These are phyloP conservation scores for Mustela erminea DNA, from an alignment of 2,797 vertebrate species.

Conservation along the genomic window DNA sequence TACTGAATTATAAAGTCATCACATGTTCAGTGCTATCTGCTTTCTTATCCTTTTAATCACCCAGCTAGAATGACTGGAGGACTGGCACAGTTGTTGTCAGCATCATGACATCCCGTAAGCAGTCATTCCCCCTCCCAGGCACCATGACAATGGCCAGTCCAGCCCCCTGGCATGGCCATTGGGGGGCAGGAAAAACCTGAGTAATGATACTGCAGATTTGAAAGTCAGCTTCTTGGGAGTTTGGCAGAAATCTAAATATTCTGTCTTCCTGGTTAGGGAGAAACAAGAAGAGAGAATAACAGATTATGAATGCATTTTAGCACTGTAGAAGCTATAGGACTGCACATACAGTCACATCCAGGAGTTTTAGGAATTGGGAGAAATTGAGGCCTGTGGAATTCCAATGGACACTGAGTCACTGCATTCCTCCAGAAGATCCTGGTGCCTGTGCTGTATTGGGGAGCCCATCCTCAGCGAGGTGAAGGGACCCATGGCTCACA, in stretches of 20 bases:
- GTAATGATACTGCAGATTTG: neutral
- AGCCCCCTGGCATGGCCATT: neutral
- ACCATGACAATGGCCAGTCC: neutral
- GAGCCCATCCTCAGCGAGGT: neutral
- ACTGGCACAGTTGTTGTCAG: neutral
- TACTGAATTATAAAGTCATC: neutral
- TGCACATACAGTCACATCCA: neutral
- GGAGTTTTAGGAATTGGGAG: neutral
- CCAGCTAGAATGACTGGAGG: neutral
- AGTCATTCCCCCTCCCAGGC: neutral
- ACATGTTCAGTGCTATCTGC: neutral
- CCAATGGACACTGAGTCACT: neutral
- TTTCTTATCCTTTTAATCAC: neutral
- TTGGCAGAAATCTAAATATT: constrained; percentile 21
- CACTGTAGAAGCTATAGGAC: neutral
- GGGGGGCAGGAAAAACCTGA: neutral
- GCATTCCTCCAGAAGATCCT: neutral
- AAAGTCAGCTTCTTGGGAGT: neutral
- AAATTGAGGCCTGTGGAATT: neutral
- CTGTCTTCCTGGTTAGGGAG: neutral
- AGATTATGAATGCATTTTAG: neutral
- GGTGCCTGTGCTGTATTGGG: no score
- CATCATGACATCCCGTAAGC: neutral
- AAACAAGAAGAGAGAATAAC: neutral
- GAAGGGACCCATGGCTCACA: neutral